Base-by-base conservation (phyloP, 2,888 invertebrate genomes). In the Heliconius aoede region DNA sequence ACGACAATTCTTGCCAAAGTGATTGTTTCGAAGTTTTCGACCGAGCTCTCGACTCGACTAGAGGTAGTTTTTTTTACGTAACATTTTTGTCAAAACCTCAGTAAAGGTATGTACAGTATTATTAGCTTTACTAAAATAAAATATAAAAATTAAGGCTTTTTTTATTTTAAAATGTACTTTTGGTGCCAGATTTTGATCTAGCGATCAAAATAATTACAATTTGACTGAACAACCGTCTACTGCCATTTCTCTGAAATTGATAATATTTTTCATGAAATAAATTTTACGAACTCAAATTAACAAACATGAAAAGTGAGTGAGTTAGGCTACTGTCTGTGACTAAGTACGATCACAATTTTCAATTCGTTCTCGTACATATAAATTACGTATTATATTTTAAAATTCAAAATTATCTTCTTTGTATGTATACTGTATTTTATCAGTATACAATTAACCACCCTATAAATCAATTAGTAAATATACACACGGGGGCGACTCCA, bases 31-130 rank as follows among this genome's bases (percentile, higher is more conserved):
- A 68, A 73, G 76, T 76, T 76, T 67, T 75, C 72, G 72, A 74
- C 62, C 64, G 58, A 77, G 72, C 76, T 73, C 75, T 76, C 71
- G 75, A 65, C 76, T 64, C 64, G 72, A 64, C 40, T 76, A 72
- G 76, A 61, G 64, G 76, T 76, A 76, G 76, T 67, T 76, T 76
- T 72, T n/a, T 76, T 76, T 76, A 72, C 64, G 58, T 76, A 76
- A 76, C 72, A 72, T 78, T 75, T 55, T 74, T 75, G 71, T 77
- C 72, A 72, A 72, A 72, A 72, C 77, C 77, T 78, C 60, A 74
- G 74, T 75, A 78, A 78, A 78, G 75, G 76, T 76, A 89, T 94
- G 94, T 94, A 94, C 94, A 94, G 94, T 94, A 94, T 94, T 93
- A 94, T 88, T 94, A 94, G 94, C 91, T 76, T 72, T 76, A 76